Evolutionary conservation across 2,113 vertebrate species (phyloP).

Genomic region (Chrysochloris asiatica): DNA sequence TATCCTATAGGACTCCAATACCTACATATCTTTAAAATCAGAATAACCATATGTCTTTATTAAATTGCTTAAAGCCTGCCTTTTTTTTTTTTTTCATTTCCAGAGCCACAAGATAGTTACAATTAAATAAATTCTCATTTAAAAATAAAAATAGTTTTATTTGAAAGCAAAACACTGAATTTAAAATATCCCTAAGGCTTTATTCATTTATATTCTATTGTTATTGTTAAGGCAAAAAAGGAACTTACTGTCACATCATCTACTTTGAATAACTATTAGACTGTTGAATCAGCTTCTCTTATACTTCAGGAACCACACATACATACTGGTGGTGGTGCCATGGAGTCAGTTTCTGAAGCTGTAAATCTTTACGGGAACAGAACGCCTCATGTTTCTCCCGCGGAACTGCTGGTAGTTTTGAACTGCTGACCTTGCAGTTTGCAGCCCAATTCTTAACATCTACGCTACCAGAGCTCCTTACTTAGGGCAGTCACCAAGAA

Average conservation of each 20-base stretch:
- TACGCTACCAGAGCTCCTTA: too few species aligned
- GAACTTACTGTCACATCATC: not conserved
- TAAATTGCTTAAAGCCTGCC: constrained; percentile 51
- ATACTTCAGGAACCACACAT: not conserved
- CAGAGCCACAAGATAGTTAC: constrained; percentile 26
- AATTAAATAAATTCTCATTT: not conserved
- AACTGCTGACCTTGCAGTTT: too few species aligned
- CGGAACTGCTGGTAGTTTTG: too few species aligned
- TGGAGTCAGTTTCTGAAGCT: too few species aligned
- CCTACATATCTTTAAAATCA: constrained; percentile 22
- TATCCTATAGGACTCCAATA: not conserved
- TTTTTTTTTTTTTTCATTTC: not conserved
- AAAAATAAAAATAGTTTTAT: constrained; percentile 6
- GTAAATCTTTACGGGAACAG: too few species aligned
- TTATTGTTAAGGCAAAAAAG: not conserved
- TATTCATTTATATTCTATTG: constrained; percentile 39
- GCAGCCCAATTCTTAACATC: too few species aligned
- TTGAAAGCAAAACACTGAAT: constrained; percentile 22
- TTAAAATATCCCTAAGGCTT: not conserved
- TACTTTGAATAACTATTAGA: not conserved
- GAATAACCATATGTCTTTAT: constrained; percentile 46
- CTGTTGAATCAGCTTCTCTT: not conserved
- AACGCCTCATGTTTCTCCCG: too few species aligned
- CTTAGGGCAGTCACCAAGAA: too few species aligned
- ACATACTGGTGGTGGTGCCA: too few species aligned